Evolutionary conservation across 1,140 invertebrate genomes (phyloP).

Genomic region (Eumaeus atala): DNA sequence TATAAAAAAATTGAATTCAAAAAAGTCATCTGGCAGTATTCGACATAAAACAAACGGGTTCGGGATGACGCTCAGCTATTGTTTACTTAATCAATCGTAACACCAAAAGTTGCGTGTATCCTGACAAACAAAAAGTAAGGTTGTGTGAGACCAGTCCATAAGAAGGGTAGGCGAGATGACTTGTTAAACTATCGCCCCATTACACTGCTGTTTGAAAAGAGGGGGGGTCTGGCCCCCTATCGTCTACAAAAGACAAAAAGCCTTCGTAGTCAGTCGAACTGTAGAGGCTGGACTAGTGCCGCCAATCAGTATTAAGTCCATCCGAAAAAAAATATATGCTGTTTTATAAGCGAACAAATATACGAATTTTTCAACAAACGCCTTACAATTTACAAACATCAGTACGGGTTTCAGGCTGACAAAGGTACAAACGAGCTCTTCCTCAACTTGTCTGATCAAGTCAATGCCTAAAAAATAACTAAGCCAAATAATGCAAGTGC

Average conservation of each 20-base stretch:
- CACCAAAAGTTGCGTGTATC: conserved; percentile 23
- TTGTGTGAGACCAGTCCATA: no score
- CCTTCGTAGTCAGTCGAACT: no score
- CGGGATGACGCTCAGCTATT: conserved; percentile 17
- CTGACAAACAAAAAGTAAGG: conserved; percentile 26
- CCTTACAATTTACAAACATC: conserved; percentile 21
- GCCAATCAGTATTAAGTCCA: no score
- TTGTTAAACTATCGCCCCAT: no score
- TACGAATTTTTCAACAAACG: conserved; percentile 28
- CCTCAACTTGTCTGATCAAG: conserved; percentile 28
- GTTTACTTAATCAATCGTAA: conserved; percentile 27
- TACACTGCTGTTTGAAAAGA: conserved; percentile 32
- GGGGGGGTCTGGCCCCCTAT: no score
- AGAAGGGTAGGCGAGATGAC: no score
- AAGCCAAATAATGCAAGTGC: conserved; percentile 24
- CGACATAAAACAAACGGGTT: conserved; percentile 22
- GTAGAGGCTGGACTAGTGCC: no score
- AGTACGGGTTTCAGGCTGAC: conserved; percentile 26
- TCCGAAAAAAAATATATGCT: conserved; percentile 36
- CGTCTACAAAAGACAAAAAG: no score
- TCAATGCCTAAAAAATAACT: no score
- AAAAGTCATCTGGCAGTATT: conserved; percentile 26
- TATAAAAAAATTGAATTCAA: conserved; percentile 25
- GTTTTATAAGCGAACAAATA: conserved; percentile 30
- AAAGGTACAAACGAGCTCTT: conserved; percentile 25